Evolutionary conservation across 2,888 invertebrate genomes (phyloP).

Genomic region (Clusia tigrina): DNA sequence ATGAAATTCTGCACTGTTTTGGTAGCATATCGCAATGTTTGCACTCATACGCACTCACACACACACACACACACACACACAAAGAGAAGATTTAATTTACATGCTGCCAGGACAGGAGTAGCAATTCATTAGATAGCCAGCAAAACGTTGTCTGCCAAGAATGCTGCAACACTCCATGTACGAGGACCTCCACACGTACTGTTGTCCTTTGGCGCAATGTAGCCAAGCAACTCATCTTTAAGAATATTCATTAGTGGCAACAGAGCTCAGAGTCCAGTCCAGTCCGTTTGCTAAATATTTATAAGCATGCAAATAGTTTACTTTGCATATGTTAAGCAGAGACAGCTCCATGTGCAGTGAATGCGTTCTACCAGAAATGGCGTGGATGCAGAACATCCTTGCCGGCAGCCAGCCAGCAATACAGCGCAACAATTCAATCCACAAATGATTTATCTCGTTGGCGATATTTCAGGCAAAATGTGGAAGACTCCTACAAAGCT

Average conservation of each 20-base stretch:
- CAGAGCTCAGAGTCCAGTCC: slow-evolving; percentile 26
- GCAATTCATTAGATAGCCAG: slow-evolving; percentile 50
- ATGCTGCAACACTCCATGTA: neutral
- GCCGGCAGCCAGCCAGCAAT: slow-evolving; percentile 17
- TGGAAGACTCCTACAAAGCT: too few species aligned
- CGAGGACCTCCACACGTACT: neutral
- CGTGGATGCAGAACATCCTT: slow-evolving; percentile 19
- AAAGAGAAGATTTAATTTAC: slow-evolving; percentile 44
- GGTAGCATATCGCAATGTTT: neutral
- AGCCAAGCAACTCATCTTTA: slow-evolving; percentile 46
- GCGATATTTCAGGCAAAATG: slow-evolving; percentile 34
- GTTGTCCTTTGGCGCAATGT: slow-evolving; percentile 21
- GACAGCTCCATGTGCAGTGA: slow-evolving; percentile 20
- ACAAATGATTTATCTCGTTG: slow-evolving; percentile 56
- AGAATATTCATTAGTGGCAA: slow-evolving; percentile 54
- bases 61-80: slow-evolving; percentile 21
- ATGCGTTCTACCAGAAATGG: slow-evolving; percentile 19
- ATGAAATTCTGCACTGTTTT: neutral
- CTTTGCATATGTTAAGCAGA: slow-evolving; percentile 59
- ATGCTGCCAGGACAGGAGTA: slow-evolving; percentile 27
- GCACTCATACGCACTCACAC: slow-evolving; percentile 21
- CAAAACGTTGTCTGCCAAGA: slow-evolving; percentile 15
- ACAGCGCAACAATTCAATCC: slow-evolving; percentile 50
- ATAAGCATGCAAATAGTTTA: slow-evolving; percentile 63
- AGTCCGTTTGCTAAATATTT: slow-evolving; percentile 51